Evolutionary conservation across 2,888 invertebrate species (phyloP).

Genomic region (Pedicia rivosa): DNA sequence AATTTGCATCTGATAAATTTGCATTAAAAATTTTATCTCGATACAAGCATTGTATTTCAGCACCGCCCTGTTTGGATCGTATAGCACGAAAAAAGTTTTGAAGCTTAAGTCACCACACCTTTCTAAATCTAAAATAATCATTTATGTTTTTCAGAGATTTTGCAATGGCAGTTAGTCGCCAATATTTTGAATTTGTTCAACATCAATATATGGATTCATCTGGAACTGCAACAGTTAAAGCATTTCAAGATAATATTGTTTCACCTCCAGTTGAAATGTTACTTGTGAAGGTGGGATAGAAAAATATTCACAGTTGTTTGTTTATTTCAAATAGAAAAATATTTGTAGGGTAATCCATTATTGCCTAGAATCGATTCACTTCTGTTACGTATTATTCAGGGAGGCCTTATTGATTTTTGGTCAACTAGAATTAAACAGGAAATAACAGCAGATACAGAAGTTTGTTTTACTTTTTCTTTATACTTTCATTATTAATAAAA

Average conservation of each 20-base stretch:
- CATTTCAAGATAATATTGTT: background rate
- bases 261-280: conserved; percentile 2
- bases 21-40: background rate
- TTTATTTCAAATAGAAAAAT: too few species aligned
- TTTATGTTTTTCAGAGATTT: too few species aligned
- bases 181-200: background rate
- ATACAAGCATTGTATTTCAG: background rate
- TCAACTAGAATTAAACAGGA: background rate
- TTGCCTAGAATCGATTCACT: background rate
- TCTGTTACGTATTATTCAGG: background rate
- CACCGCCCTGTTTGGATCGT: too few species aligned
- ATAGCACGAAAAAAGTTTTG: background rate
- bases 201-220: background rate
- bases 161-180: background rate
- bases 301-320: too few species aligned
- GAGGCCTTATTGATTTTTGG: conserved; percentile 1
- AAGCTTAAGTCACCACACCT: background rate
- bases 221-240: background rate
- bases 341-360: conserved; percentile 1
- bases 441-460: too few species aligned
- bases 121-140: background rate
- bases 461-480: background rate
- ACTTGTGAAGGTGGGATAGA: background rate
- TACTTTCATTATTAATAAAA: background rate
- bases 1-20: too few species aligned